These are phyloP conservation scores for Tricholauxania praeusta DNA, from an alignment of 2,888 invertebrate genomes.

Conservation along the genomic window DNA sequence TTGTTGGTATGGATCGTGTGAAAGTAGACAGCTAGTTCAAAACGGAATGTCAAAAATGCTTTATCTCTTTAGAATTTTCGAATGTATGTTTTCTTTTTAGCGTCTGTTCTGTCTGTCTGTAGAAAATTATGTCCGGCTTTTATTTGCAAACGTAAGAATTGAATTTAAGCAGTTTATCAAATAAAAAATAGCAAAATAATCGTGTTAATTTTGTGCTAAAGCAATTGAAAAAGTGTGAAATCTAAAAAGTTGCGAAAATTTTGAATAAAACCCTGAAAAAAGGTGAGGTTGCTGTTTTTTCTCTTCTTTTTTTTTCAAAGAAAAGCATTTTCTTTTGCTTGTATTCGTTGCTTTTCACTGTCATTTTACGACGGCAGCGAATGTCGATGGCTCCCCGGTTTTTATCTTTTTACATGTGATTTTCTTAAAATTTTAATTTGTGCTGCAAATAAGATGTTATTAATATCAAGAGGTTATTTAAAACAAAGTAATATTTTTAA, in stretches of 20 bases:
- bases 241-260: no score
- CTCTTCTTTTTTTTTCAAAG: not conserved
- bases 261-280: not conserved
- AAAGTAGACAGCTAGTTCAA: no score
- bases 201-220: no score
- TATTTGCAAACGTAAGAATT: not conserved
- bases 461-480: conserved; percentile 56
- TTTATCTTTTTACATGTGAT: conserved; percentile 22
- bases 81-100: no score
- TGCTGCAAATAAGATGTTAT: conserved; percentile 51
- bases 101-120: conserved; percentile 2
- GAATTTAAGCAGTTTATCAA: no score
- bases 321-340: conserved; percentile 14
- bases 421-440: conserved; percentile 4
- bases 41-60: no score
- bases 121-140: conserved; percentile 11
- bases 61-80: no score
- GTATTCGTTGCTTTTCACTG: conserved; percentile 6
- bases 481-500: conserved; percentile 12
- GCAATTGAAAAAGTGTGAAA: no score
- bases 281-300: conserved; percentile 14
- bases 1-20: no score
- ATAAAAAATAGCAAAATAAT: no score
- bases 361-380: conserved; percentile 4
- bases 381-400: not conserved